Base-by-base conservation (phyloP, 1,140 invertebrate species). In the Linepithema humile region DNA sequence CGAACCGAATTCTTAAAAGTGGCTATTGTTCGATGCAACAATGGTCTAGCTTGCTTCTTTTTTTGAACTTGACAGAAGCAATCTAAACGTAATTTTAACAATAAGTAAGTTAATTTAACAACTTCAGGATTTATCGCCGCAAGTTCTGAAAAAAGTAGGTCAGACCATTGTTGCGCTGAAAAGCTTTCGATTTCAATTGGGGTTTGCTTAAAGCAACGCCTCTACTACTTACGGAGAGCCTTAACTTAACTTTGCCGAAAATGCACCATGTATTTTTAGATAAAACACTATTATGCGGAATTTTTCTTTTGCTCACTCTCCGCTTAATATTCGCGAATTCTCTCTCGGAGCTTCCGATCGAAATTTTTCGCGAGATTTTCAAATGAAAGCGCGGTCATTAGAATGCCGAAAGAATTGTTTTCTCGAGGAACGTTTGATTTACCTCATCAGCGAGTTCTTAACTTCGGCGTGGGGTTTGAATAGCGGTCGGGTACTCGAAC, bases 361-460 rank as follows among this genome's bases (percentile, higher is more conserved):
- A 69, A 40, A 80, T 80, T 78, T 40, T 38, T 80, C 64, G 23
- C 48, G 12, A 80, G 50, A 80, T 55, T 70, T 80, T 55, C 38
- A 53, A 70, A 80, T 70, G 64, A 80, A 70, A 43, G 75, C 35
- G 73, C 43, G 73, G 57, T 80, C 75, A 70, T 80, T 80, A 80
- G 64, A 80, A 80, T 80, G 64, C 64, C 64, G 64, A 70, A 80
- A 55, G 75, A 80, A 80, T 80, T 80, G 75, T 80, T 80, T 80
- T 80, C 53, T 64, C 50, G 15, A 53, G 74, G 60, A 87, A 77
- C 85, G 70, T 83, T 82, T 73, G 80, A 88, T 88, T 84, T 83
- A 83, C 59, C 82, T 87, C 85, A 87, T 87, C 85, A 84, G 75
- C 57, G 80, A 84, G 65, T 80, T 73, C 48, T 88, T 88, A 88